Base-by-base conservation (phyloP, 2,888 invertebrate species). In the Cephalotes varians region DNA sequence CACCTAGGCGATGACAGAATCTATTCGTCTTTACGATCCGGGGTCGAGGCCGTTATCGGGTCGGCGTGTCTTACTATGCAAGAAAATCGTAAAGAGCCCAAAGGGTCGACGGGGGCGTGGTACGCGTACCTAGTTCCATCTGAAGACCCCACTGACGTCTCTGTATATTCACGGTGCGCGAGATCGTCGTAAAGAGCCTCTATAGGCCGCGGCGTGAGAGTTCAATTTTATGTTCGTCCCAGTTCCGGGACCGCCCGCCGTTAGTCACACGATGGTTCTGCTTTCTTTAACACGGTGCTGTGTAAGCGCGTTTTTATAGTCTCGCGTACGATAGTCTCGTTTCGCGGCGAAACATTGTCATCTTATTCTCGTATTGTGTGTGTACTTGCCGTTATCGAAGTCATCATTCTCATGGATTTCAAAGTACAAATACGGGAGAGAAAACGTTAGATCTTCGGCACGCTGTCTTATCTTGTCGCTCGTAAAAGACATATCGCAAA, bases 21-120 rank as follows among this genome's bases (percentile, higher is more conserved):
- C 85, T 84, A 49, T 6, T n/a, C 87, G 85, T 86, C 79, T 91
- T 90, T 91, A 91, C 88, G 85, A 84, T 77, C 67, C 69, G 85
- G 65, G 85, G 86, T 90, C 83, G 90, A 87, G 86, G 86, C 84
- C 82, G 88, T 86, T 87, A 87, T 88, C 86, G 89, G 81, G 74
- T 60, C 56, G 84, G 60, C 65, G 76, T 44, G 83, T 85, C 64
- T 85, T 84, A 85, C 88, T 82, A 81, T 79, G 88, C 85, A 76
- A 81, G 86, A 80, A 87, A 90, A 90, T 89, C 88, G 90, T 91
- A 90, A 91, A 91, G 86, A 85, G 72, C 79, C 65, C 67, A 84
- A 88, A 90, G 87, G 87, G 83, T 81, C 83, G 83, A 82, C 73
- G 81, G 58, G 81, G 88, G 82, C 87, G 82, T 83, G 85, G 83